phyloP scores from a whole-genome alignment of 2,888 invertebrate species.

The Monoplex corrugatus region DNA sequence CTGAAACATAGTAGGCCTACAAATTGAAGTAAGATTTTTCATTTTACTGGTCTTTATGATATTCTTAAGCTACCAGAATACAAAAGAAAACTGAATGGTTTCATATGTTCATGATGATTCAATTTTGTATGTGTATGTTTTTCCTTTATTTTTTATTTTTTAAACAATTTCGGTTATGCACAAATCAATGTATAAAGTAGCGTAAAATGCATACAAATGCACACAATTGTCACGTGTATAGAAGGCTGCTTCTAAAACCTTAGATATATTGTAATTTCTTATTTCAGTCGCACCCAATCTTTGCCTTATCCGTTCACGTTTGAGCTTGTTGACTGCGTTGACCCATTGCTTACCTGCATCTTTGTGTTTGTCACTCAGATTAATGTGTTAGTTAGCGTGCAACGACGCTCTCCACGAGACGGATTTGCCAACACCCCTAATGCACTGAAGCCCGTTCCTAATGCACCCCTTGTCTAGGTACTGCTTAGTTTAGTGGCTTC shows the following conservation, averaged over 20 bases:
- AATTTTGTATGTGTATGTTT: not conserved
- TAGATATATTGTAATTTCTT: too few relatives aligned
- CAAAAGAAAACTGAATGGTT: not conserved
- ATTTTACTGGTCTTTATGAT: not conserved
- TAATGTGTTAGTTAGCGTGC: constrained; percentile 36
- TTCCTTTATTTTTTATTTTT: too few relatives aligned
- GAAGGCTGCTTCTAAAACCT: too few relatives aligned
- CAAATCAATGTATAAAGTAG: too few relatives aligned
- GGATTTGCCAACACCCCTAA: constrained; percentile 4
- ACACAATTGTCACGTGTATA: too few relatives aligned
- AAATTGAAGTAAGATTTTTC: too few relatives aligned
- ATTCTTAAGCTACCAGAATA: not conserved
- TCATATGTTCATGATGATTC: not conserved
- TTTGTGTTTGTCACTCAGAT: constrained; percentile 34
- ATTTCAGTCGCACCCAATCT: too few relatives aligned
- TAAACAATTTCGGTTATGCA: too few relatives aligned
- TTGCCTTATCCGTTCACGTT: not conserved
- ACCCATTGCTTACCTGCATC: not conserved
- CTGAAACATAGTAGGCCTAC: too few relatives aligned
- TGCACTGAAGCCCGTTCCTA: not conserved
- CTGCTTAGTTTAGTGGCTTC: not conserved
- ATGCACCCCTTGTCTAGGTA: not conserved
- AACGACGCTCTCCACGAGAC: constrained; percentile 27
- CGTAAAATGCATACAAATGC: too few relatives aligned
- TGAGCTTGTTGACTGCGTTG: not conserved